Evolutionary conservation across 2,888 invertebrate species (phyloP).

Genomic region (Athripsodes cinereus): DNA sequence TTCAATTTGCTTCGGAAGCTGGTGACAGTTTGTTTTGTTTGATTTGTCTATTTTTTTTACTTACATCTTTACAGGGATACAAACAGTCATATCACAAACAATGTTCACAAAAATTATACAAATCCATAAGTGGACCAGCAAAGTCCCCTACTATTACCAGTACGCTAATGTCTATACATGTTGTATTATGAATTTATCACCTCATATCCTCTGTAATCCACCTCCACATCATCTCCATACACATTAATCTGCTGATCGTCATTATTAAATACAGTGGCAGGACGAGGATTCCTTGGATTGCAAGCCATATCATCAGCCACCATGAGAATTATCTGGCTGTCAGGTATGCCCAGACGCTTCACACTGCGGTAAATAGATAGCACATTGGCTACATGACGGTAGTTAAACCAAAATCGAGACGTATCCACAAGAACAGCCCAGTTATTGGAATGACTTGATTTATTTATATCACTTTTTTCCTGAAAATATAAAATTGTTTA

Average conservation of each 20-base stretch:
- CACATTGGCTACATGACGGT: slow-evolving; percentile 98
- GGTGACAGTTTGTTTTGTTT: too few relatives aligned
- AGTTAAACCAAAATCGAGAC: slow-evolving; percentile 99
- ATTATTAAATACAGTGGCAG: slow-evolving; percentile 97
- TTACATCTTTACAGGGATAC: too few relatives aligned
- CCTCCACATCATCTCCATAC: slow-evolving; percentile 99
- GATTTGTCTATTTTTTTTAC: too few relatives aligned
- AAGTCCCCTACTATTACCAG: too few relatives aligned
- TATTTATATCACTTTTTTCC: slow-evolving; percentile 44
- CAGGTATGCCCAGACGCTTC: slow-evolving; percentile 97
- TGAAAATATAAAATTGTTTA: too few relatives aligned
- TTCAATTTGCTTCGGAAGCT: too few relatives aligned
- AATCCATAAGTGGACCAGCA: too few relatives aligned
- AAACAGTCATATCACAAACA: too few relatives aligned
- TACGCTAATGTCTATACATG: too few relatives aligned
- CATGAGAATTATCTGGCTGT: slow-evolving; percentile 98
- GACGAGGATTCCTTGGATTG: slow-evolving; percentile 94
- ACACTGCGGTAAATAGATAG: slow-evolving; percentile 97
- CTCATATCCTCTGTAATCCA: slow-evolving; percentile 93
- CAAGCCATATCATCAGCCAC: slow-evolving; percentile 99
- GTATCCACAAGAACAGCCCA: slow-evolving; percentile 99
- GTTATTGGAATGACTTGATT: slow-evolving; percentile 89
- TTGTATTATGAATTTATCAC: too few relatives aligned
- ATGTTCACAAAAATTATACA: too few relatives aligned
- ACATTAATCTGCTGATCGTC: slow-evolving; percentile 97